phyloP scores from a whole-genome alignment of 2,113 vertebrate genomes.

The Lagopus muta region DNA sequence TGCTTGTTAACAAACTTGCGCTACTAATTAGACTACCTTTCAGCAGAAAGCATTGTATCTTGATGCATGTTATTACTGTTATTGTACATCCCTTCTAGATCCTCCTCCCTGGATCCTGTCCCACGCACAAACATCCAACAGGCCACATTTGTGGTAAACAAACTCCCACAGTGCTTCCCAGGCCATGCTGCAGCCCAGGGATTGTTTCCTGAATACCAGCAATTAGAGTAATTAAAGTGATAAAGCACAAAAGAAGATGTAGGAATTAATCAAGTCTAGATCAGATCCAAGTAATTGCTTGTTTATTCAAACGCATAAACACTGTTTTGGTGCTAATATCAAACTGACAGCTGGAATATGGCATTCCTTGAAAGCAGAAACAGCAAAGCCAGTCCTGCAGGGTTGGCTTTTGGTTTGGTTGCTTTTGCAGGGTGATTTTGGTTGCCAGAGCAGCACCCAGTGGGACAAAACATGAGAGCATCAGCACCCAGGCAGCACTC shows the following conservation, averaged over 20 bases:
- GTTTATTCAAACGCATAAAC: not conserved
- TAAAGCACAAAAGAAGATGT: not conserved
- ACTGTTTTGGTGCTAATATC: not conserved
- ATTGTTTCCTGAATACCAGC: not conserved
- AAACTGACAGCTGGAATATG: not conserved
- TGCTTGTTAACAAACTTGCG: not conserved
- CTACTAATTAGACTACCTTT: not conserved
- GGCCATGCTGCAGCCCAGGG: not conserved
- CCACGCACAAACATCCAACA: not conserved
- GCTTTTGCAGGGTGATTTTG: not conserved
- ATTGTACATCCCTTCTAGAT: not conserved
- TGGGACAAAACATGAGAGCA: not conserved
- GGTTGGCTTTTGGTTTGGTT: not conserved
- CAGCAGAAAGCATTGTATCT: not conserved
- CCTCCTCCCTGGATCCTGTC: not conserved
- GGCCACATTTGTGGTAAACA: not conserved
- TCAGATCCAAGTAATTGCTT: not conserved
- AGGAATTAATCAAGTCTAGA: not conserved
- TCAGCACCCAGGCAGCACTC: not conserved
- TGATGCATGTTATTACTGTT: not conserved
- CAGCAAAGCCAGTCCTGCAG: not conserved
- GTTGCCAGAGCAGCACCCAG: not conserved
- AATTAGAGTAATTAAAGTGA: not conserved
- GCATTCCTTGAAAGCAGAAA: not conserved
- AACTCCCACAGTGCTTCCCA: not conserved